phyloP scores from a whole-genome alignment of 2,797 vertebrate genomes.

The Acanthis flammea region DNA sequence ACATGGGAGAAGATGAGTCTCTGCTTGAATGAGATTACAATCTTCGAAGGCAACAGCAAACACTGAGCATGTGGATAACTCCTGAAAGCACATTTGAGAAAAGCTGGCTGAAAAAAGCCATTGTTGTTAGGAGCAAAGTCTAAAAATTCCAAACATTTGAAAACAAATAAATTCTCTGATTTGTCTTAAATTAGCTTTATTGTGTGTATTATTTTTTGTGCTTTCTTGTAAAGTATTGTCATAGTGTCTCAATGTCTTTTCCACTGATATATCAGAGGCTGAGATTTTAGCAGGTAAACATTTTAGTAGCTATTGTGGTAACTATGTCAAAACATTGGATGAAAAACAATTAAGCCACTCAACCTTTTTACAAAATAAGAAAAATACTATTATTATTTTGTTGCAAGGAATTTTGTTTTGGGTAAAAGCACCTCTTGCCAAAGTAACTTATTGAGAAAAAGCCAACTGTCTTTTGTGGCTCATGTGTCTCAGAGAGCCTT shows the following conservation, averaged over 20 bases:
- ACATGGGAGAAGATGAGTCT: conserved; percentile 25
- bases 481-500: neutral
- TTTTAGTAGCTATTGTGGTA: neutral
- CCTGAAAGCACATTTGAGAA: neutral
- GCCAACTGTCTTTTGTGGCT: neutral
- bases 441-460: neutral
- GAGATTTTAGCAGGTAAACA: neutral
- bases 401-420: neutral
- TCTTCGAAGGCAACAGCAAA: conserved; percentile 12
- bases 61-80: neutral
- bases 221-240: neutral
- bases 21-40: conserved; percentile 39
- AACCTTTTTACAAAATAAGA: neutral
- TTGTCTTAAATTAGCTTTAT: neutral
- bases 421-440: neutral
- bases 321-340: neutral
- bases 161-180: neutral
- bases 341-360: neutral
- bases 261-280: neutral
- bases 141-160: neutral
- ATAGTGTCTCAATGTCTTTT: neutral
- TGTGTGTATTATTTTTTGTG: neutral
- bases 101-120: neutral
- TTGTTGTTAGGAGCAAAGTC: neutral
- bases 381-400: neutral